Percentiles rank a stretch among this genome's conserved stretches.
Conservation (phyloP, 23 tunicate genomes). For the Halocynthia aurantium region DNA sequence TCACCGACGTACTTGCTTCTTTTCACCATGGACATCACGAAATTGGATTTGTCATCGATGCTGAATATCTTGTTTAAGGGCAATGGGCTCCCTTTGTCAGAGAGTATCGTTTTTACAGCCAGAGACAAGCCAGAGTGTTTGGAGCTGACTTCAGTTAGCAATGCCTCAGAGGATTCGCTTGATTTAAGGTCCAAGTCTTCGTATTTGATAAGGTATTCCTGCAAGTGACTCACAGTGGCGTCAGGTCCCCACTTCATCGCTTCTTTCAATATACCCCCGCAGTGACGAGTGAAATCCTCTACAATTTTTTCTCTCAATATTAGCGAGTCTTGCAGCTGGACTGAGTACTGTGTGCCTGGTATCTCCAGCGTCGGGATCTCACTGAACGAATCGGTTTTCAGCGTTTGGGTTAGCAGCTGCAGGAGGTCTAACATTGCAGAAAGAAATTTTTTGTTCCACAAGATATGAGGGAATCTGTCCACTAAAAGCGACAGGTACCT, state of each 20-base stretch:
- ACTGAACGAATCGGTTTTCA: conserved; percentile 42
- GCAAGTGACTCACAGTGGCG: conserved; percentile 74
- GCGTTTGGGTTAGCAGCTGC: conserved; percentile 67
- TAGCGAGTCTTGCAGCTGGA: conserved; percentile 77
- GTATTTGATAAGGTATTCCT: conserved; percentile 59
- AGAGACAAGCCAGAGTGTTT: conserved; percentile 48
- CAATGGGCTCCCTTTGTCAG: not conserved
- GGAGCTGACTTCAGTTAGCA: not conserved
- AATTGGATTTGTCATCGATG: conserved; percentile 24
- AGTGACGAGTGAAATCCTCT: conserved; percentile 69
- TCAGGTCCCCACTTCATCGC: conserved; percentile 89
- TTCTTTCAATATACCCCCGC: conserved; percentile 40
- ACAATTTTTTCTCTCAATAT: conserved; percentile 59
- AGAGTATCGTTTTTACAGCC: conserved; percentile 27
- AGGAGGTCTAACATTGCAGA: conserved; percentile 59
- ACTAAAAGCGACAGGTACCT: conserved; percentile 67
- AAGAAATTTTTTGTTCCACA: conserved; percentile 64
- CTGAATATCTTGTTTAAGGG: not conserved
- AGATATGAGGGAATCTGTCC: conserved; percentile 66
- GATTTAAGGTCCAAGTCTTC: not conserved
- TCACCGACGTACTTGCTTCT: conserved; percentile 63
- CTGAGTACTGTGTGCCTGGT: conserved; percentile 41
- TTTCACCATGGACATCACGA: conserved; percentile 41
- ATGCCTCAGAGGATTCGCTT: not conserved
- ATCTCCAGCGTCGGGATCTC: conserved; percentile 55